Conservation (phyloP, 1,140 invertebrate species). For the Anastatus disparis region DNA sequence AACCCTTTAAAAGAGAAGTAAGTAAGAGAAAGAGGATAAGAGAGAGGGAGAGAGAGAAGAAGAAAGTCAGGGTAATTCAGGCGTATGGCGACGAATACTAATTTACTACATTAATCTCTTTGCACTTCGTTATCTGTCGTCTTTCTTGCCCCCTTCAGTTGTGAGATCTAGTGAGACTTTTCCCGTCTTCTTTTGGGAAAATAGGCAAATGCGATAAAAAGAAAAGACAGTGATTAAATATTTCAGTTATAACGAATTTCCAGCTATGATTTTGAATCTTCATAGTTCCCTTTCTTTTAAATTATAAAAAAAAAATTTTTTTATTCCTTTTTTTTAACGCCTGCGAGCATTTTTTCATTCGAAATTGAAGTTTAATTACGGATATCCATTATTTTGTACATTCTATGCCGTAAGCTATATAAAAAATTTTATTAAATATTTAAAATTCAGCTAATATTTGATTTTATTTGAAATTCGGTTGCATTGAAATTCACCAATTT, state of each 20-base stretch:
- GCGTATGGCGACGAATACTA: constrained; percentile 48
- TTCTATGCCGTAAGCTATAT: no score
- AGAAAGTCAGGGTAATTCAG: constrained; percentile 43
- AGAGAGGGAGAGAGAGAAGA: constrained; percentile 18
- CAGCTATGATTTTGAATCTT: no score
- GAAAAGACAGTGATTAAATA: constrained; percentile 28
- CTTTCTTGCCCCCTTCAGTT: background rate
- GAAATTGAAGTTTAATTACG: no score
- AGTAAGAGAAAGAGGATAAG: background rate
- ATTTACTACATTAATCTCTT: constrained; percentile 49
- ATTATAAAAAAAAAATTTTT: no score
- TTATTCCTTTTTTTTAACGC: no score
- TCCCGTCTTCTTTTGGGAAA: constrained; percentile 27
- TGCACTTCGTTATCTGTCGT: constrained; percentile 35
- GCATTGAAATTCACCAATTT: constrained; percentile 4
- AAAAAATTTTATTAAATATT: background rate
- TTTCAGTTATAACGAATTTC: constrained; percentile 16
- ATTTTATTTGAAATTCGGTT: background rate
- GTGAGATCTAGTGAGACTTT: background rate
- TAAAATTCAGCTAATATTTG: background rate
- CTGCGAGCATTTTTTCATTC: no score
- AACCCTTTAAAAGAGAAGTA: constrained; percentile 23
- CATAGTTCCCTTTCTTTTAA: no score
- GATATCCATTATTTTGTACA: no score
- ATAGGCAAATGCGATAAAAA: background rate